Base-by-base conservation (phyloP, 2,888 invertebrate genomes). In the Drosophila ochracea region DNA sequence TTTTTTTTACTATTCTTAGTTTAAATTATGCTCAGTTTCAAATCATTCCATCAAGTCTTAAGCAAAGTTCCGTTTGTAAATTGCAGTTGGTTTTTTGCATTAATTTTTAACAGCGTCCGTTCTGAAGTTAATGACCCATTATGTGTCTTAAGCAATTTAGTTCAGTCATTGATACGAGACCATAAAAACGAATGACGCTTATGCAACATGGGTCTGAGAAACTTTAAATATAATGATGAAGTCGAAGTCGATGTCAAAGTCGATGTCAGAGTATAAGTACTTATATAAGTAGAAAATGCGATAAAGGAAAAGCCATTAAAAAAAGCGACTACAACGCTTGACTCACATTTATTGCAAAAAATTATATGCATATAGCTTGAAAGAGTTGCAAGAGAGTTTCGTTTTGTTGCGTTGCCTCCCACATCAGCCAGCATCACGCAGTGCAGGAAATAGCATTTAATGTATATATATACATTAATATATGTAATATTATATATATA, bases 161-260 rank as follows among this genome's bases (percentile, higher is more conserved):
- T 69, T 58, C 66, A 57, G 41, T 54, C 72, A 84, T 76, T 67
- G 83, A 84, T 73, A 55, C 58, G 64, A 19, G 19, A 49, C 57
- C 68, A 59, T 80, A 55, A 76, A 83, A 74, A 59, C 31, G 7
- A 33, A 41, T 35, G 71, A 73, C 66, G 69, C 66, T 78, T 73
- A 73, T 71, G 74, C 62, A 64, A 70, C 61, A 70, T 54, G 61
- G 61, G 52, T 66, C 50, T 57, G 78, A 39, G 52, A 68, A 82
- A 82, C 71, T 84, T 64, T 71, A 50, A 78, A 59, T 35, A 54
- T 54, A 63, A 68, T 49, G 61, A 53, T 50, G 41, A 62, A 60
- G 47, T 30, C 47, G 33, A 49, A 31, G 33, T 30, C 10, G 55
- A 31, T 43, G 49, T 66, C 13, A 7, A 52, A 21, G 31, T 31